A percentile compares a stretch with the other conserved stretches of the same genome.
These are phyloP conservation scores for Lamprologus speciosus DNA, from an alignment of 2,113 vertebrate genomes.

Conservation along the genomic window DNA sequence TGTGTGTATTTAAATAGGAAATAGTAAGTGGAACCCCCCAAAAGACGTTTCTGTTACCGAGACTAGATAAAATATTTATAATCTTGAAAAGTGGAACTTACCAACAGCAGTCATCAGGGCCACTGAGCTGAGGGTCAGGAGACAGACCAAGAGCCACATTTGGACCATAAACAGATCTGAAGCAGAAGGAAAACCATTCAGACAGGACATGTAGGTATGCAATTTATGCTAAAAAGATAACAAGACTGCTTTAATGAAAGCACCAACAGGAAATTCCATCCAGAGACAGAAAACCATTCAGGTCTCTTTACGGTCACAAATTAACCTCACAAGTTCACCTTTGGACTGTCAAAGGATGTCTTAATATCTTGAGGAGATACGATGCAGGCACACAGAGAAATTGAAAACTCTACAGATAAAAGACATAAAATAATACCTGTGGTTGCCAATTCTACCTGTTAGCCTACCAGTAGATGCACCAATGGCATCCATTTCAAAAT, in stretches of 20 bases:
- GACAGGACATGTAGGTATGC: background rate
- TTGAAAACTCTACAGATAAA: background rate
- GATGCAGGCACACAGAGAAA: background rate
- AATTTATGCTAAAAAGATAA: background rate
- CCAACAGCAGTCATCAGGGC: slow-evolving; percentile 35
- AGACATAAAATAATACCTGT: background rate
- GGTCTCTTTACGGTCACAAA: background rate
- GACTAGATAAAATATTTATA: background rate
- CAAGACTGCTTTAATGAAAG: background rate
- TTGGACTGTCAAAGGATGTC: background rate
- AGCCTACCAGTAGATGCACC: background rate
- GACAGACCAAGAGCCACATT: slow-evolving; percentile 29
- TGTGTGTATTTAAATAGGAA: background rate
- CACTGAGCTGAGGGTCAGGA: slow-evolving; percentile 37
- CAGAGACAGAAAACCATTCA: background rate
- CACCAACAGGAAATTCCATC: background rate
- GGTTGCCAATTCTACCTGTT: background rate
- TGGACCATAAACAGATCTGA: background rate
- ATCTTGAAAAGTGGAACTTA: slow-evolving; percentile 1
- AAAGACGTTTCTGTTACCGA: background rate
- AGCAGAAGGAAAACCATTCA: background rate
- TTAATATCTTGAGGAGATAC: background rate
- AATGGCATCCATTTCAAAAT: background rate
- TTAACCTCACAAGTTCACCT: background rate
- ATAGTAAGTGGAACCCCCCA: background rate